Base-by-base conservation (phyloP, 2,888 invertebrate genomes). In the Trichogramma evanescens region DNA sequence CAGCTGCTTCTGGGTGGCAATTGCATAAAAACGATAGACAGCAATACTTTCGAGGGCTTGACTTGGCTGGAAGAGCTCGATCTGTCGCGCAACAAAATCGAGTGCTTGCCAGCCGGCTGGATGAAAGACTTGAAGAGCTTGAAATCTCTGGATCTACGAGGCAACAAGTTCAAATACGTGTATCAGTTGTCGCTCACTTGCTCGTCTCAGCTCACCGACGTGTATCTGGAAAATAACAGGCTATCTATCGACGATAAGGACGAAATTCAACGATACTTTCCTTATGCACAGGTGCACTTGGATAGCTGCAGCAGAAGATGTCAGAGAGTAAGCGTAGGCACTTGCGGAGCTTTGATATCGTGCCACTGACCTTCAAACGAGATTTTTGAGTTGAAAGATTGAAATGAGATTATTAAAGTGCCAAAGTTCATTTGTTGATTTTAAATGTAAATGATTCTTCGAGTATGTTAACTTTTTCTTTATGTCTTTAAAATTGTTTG, bases 1-100 rank as follows among this genome's bases (percentile, higher is more conserved):
- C 67, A 64, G 63, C 62, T 75, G 1, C 61, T 65, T 0, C 49
- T 75, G 4, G 62, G 64, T 4, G 56, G 58, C 1, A 75, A 75
- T 54, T 45, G 41, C 0, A 71, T 75, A 38, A 50, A 39, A 0
- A 6, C 10, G 0, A 66, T 74, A 40, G 58, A 69, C 3, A 48
- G 46, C 1, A 63, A 69, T 10, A 67, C 69, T 6, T 71, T 72
- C 50, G 54, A 61, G 8, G 66, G 66, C 49, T 59, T 69, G 13
- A 58, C 56, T n/a, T 58, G 60, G 46, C 54, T 68, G 5, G 66
- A 68, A 51, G 68, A 69, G 38, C 59, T 69, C 38, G 70, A 71
- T 55, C 60, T 68, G 7, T 71, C 72, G 1, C 59, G 66, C 50
- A 71, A 71, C 48, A 61, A 65, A n/a, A 50, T 73, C 13, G 61